phyloP scores from a whole-genome alignment of 2,113 vertebrate genomes.

The Struthidea cinerea region DNA sequence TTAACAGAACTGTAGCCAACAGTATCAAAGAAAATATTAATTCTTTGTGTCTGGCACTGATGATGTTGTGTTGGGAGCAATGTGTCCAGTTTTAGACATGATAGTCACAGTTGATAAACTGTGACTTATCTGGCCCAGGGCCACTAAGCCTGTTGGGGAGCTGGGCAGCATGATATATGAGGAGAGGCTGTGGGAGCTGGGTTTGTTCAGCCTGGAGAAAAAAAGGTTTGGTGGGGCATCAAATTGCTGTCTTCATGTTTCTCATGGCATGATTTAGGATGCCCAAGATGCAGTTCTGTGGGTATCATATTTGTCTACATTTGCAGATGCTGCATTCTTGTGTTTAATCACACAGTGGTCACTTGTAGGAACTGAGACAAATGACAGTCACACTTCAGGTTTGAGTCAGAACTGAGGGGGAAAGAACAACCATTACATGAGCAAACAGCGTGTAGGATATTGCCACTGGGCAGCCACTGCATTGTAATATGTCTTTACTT shows the following conservation, averaged over 20 bases:
- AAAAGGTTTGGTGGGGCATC: background rate
- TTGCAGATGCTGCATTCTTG: background rate
- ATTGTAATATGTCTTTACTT: background rate
- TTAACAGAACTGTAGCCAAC: background rate
- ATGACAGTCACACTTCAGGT: background rate
- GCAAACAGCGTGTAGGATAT: background rate
- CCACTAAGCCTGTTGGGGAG: background rate
- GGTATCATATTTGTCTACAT: background rate
- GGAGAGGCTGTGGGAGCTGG: background rate
- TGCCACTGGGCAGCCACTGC: background rate
- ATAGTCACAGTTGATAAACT: background rate
- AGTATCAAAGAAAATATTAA: background rate
- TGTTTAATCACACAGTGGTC: background rate
- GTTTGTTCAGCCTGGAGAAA: background rate
- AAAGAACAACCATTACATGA: background rate
- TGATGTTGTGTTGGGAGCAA: background rate
- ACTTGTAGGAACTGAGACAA: background rate
- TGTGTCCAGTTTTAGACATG: background rate
- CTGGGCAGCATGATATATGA: background rate
- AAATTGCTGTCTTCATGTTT: background rate
- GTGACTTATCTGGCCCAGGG: background rate
- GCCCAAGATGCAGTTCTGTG: background rate
- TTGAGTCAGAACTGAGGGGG: background rate
- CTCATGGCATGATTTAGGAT: background rate
- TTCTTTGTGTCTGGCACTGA: background rate